These are phyloP conservation scores for Euwallacea fornicatus DNA, from an alignment of 1,140 invertebrate species.

Conservation along the genomic window DNA sequence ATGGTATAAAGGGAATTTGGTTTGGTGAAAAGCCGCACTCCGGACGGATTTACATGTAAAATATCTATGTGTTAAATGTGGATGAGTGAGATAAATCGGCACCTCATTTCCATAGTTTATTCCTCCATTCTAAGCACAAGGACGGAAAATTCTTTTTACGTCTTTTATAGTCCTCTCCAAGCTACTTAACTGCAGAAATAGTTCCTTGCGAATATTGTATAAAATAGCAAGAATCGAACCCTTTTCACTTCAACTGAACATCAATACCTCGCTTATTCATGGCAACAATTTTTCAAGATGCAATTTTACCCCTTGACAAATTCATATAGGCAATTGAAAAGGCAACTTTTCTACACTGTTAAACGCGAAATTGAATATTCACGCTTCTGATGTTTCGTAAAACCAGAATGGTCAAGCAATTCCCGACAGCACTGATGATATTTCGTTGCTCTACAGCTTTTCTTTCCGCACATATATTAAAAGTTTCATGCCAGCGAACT, in stretches of 20 bases:
- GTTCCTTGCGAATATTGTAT: not conserved
- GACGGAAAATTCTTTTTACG: not conserved
- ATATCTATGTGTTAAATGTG: conserved; percentile 8
- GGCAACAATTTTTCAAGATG: conserved; percentile 6
- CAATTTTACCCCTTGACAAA: conserved; percentile 6
- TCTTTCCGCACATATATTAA: not conserved
- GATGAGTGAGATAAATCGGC: not conserved
- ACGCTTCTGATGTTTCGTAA: conserved; percentile 6
- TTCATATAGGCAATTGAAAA: conserved; percentile 11
- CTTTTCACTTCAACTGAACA: not conserved
- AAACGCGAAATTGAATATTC: conserved; percentile 15
- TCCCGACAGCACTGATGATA: not conserved
- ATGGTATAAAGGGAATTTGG: conserved; percentile 5
- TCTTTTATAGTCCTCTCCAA: not conserved
- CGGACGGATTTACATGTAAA: conserved; percentile 7
- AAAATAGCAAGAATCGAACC: not conserved
- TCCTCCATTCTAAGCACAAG: not conserved
- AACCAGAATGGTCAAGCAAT: conserved; percentile 9
- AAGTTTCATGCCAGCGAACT: not conserved
- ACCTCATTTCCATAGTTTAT: not conserved
- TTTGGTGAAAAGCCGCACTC: conserved; percentile 5
- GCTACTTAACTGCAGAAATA: not conserved
- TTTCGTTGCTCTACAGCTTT: conserved; percentile 2
- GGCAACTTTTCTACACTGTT: conserved; percentile 17
- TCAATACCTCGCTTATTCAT: conserved; percentile 2